Percentiles rank a stretch among this genome's conserved stretches.
Conservation (phyloP, 2,888 invertebrate species). For the Leptinotarsa peninsularis region DNA sequence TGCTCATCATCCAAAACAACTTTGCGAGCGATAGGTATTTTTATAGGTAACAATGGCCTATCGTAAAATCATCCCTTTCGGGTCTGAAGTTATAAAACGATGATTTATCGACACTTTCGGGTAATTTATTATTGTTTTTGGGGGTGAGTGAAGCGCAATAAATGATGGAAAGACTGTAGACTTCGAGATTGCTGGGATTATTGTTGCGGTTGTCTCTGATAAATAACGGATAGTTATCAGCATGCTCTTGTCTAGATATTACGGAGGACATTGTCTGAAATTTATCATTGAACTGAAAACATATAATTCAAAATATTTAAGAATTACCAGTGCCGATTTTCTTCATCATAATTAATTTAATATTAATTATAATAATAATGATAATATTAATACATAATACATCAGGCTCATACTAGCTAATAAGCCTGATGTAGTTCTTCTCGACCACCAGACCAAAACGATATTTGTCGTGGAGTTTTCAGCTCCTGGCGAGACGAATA, state of each 20-base stretch:
- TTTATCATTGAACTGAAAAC: no score
- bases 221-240: background rate
- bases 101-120: constrained; percentile 58
- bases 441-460: no score
- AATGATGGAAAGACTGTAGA: constrained; percentile 40
- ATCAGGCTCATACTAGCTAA: no score
- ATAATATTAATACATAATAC: no score
- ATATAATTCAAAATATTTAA: no score
- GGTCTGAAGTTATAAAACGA: constrained; percentile 55
- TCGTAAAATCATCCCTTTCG: constrained; percentile 60
- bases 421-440: no score
- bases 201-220: constrained; percentile 17
- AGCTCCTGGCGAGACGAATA: no score
- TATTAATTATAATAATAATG: no score
- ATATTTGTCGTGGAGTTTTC: no score
- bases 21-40: constrained; percentile 61
- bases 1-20: constrained; percentile 58
- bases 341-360: no score
- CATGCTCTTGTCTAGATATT: background rate
- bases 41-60: constrained; percentile 63
- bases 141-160: constrained; percentile 40
- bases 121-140: constrained; percentile 51
- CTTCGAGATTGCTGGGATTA: constrained; percentile 11
- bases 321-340: no score
- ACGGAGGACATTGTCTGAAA: background rate